A percentile compares a stretch with the other conserved stretches of the same genome.
phyloP scores from a whole-genome alignment of 2,113 vertebrate species.

The Cygnus buccinator region DNA sequence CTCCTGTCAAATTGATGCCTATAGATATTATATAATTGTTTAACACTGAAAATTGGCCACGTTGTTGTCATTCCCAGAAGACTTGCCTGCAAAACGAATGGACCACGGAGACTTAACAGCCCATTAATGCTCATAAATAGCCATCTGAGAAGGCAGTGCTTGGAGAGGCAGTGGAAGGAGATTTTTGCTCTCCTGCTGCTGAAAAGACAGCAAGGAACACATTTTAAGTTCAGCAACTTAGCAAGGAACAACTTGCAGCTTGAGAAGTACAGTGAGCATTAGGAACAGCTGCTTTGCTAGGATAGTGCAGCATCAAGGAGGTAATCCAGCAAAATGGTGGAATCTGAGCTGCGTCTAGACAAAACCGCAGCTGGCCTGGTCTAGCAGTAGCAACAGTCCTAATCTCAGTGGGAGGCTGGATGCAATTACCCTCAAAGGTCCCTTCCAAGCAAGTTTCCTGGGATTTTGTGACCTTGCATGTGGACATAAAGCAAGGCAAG shows the following conservation, averaged over 20 bases:
- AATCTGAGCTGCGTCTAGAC: background rate
- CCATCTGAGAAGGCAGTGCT: background rate
- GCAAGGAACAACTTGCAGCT: background rate
- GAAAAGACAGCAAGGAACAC: background rate
- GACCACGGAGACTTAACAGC: background rate
- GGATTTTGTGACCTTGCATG: background rate
- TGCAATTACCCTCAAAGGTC: background rate
- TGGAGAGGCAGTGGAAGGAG: background rate
- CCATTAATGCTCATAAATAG: background rate
- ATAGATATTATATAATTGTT: background rate
- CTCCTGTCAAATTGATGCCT: background rate
- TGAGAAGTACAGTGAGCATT: background rate
- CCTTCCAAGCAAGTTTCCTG: background rate
- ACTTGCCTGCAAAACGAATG: background rate
- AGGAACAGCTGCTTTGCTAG: background rate
- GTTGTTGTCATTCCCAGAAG: background rate
- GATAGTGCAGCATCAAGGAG: background rate
- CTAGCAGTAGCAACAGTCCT: background rate
- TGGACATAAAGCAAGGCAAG: background rate
- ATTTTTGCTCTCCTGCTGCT: background rate
- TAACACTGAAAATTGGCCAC: background rate
- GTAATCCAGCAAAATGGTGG: background rate
- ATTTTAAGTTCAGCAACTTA: background rate
- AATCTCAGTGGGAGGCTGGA: background rate
- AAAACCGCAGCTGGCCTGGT: background rate